Evolutionary conservation across 2,888 invertebrate genomes (phyloP).

Genomic region (Rhamnusium bicolor): DNA sequence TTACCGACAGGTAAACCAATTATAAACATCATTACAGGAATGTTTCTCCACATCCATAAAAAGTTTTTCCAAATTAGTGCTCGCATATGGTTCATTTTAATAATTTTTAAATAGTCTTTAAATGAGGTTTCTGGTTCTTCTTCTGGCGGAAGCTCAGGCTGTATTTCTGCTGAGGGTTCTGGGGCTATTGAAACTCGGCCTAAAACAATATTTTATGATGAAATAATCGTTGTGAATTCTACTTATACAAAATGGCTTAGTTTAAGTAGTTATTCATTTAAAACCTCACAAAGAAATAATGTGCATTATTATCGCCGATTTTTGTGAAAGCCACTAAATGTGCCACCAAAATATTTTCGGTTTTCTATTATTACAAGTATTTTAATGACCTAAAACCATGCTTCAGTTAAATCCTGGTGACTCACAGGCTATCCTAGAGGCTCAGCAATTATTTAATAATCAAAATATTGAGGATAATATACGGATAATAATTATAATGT

Average conservation of each 20-base stretch:
- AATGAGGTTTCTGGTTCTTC: constrained; percentile 74
- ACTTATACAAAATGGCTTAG: not conserved
- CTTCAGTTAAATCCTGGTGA: no score
- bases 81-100: constrained; percentile 82
- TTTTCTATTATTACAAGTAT: no score
- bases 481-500: no score
- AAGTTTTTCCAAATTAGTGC: constrained; percentile 92
- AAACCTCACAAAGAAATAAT: no score
- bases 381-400: no score
- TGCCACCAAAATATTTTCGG: no score
- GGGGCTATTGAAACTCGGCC: constrained; percentile 76
- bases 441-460: no score
- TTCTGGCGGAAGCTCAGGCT: constrained; percentile 80
- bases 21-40: constrained; percentile 87
- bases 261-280: no score
- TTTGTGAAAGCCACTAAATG: no score
- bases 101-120: constrained; percentile 75
- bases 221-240: not conserved
- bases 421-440: no score
- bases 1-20: constrained; percentile 86
- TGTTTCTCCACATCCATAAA: constrained; percentile 88
- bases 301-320: no score
- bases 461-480: no score
- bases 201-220: constrained; percentile 51
- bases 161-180: constrained; percentile 64